phyloP scores from a whole-genome alignment of 2,888 invertebrate genomes.

The Hirtodrosophila alboralis region DNA sequence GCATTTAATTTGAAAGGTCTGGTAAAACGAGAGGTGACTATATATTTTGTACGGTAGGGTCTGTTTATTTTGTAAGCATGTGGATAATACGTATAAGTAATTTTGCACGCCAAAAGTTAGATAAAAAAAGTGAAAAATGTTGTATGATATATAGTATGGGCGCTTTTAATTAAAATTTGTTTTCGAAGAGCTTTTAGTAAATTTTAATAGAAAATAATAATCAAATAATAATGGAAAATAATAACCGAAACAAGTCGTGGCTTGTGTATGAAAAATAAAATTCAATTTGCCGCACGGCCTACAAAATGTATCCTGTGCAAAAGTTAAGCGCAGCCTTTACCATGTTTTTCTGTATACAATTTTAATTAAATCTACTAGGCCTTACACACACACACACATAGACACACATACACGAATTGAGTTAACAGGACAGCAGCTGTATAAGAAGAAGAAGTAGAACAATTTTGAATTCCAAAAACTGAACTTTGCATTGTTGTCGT shows the following conservation, averaged over 20 bases:
- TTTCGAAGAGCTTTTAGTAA: conserved; percentile 2
- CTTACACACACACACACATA: conserved; percentile 21
- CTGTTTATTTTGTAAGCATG: conserved; percentile 13
- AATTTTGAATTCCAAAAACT: conserved; percentile 51
- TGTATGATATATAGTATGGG: conserved; percentile 9
- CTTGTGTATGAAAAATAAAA: conserved; percentile 6
- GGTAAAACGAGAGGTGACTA: too few species aligned
- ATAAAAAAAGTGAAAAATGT: neutral
- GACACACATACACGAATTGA: neutral
- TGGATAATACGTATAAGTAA: conserved; percentile 35
- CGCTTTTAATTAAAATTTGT: conserved; percentile 31
- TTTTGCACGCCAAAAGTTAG: conserved; percentile 11
- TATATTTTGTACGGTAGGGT: neutral
- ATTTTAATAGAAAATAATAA: neutral
- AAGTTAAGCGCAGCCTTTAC: conserved; percentile 47
- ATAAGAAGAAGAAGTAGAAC: conserved; percentile 31
- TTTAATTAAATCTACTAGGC: conserved; percentile 74
- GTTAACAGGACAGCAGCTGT: conserved; percentile 67
- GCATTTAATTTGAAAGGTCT: conserved; percentile 21
- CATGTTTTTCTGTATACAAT: conserved; percentile 49
- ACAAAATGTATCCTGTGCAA: conserved; percentile 20
- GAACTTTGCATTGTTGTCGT: conserved; percentile 51
- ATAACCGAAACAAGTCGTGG: neutral
- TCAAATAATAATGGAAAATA: too few species aligned
- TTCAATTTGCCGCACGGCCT: conserved; percentile 37